Evolutionary conservation across 2,888 invertebrate genomes (phyloP).

Genomic region (Megastigmus dorsalis): DNA sequence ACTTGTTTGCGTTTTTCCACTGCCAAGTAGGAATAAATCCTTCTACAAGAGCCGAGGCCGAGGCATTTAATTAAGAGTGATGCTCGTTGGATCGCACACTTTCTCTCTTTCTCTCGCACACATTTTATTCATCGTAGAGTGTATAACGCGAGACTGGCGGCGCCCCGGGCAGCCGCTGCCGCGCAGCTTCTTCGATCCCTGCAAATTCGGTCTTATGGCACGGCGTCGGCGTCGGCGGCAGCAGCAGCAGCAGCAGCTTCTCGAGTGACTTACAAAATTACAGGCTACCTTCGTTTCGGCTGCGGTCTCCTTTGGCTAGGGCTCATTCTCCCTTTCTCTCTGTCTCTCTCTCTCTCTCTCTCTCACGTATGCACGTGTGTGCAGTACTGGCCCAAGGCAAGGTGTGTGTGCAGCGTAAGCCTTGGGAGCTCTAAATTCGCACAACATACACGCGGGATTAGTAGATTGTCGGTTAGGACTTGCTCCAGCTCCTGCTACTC

Average conservation of each 20-base stretch:
- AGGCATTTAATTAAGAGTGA: conserved; percentile 56
- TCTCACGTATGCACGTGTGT: not conserved
- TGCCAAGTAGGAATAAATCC: no score
- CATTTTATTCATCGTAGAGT: conserved; percentile 41
- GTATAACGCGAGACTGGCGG: no score
- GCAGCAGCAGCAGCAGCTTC: conserved; percentile 19
- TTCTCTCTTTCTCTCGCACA: conserved; percentile 3
- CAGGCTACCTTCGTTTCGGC: conserved; percentile 55
- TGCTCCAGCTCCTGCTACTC: no score
- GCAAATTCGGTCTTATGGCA: conserved; percentile 34
- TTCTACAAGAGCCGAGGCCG: not conserved
- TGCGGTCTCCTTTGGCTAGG: conserved; percentile 26
- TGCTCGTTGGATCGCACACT: conserved; percentile 22
- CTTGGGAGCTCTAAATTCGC: conserved; percentile 12
- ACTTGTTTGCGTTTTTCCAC: not conserved
- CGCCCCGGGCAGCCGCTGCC: conserved; percentile 21
- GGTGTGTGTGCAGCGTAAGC: conserved; percentile 16
- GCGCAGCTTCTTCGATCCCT: conserved; percentile 1
- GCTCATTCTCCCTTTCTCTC: no score
- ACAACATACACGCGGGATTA: conserved; percentile 1
- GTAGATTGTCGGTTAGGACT: conserved; percentile 10
- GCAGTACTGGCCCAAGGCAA: not conserved
- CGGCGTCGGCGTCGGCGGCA: conserved; percentile 10
- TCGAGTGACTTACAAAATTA: conserved; percentile 53
- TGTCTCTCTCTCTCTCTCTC: no score